phyloP scores from a whole-genome alignment of 2,888 invertebrate genomes.

The Hirudinaria manillensis region DNA sequence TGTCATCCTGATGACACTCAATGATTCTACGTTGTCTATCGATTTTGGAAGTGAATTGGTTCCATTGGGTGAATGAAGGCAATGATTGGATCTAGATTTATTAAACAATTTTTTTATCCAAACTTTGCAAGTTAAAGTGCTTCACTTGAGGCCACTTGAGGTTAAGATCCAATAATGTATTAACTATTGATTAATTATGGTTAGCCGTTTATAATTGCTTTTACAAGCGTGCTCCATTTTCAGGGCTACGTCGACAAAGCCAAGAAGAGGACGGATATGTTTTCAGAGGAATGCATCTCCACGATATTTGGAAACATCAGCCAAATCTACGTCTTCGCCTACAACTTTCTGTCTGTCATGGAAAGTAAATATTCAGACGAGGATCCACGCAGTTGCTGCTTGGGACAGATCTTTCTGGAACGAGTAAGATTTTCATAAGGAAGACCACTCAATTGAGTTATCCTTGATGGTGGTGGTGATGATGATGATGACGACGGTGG shows the following conservation, averaged over 20 bases:
- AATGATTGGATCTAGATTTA: no score
- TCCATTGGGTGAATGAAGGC: no score
- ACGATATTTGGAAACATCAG: conserved; percentile 78
- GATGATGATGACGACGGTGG: neutral
- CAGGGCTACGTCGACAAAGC: conserved; percentile 74
- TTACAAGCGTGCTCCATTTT: neutral
- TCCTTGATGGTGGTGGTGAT: neutral
- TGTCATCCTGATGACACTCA: no score
- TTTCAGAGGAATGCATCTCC: conserved; percentile 67
- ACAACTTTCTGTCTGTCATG: conserved; percentile 67
- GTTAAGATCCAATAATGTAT: no score
- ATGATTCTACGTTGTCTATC: no score
- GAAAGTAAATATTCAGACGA: conserved; percentile 66
- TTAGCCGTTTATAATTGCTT: no score
- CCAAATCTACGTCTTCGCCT: conserved; percentile 67
- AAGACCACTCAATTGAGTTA: neutral
- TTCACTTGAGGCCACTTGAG: no score
- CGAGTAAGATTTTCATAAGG: conserved; percentile 60
- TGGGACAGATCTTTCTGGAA: conserved; percentile 72
- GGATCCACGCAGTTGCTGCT: conserved; percentile 65
- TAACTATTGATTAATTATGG: no score
- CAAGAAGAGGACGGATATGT: conserved; percentile 71
- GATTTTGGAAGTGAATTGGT: no score
- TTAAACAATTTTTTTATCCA: no score
- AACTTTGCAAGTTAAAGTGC: no score